Evolutionary conservation across 1,140 invertebrate genomes (phyloP).

Genomic region (Aphidius ervi): DNA sequence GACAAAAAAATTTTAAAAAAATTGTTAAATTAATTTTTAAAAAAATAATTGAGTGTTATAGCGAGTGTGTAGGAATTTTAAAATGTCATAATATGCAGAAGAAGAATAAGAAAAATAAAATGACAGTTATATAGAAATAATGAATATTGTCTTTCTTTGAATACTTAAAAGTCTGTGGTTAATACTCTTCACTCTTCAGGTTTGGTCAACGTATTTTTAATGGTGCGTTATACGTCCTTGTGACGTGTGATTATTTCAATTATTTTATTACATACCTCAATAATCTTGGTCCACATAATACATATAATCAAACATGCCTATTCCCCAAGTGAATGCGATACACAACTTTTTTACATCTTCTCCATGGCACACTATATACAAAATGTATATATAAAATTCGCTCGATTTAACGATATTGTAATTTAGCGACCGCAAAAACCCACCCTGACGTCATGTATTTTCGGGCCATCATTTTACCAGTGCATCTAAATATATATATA

Average conservation of each 20-base stretch:
- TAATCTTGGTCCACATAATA: conserved; percentile 42
- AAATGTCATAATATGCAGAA: too few species aligned
- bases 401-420: conserved; percentile 43
- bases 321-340: conserved; percentile 26
- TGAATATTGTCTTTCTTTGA: conserved; percentile 18
- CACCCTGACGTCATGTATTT: conserved; percentile 30
- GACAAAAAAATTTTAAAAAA: too few species aligned
- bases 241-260: conserved; percentile 45
- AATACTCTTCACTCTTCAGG: not conserved
- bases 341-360: conserved; percentile 9
- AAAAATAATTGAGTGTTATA: too few species aligned
- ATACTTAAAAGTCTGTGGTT: conserved; percentile 1
- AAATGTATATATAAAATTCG: conserved; percentile 23
- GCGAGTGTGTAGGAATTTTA: too few species aligned
- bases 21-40: too few species aligned
- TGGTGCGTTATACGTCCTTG: conserved; percentile 30
- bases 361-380: conserved; percentile 20
- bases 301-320: conserved; percentile 43
- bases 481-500: conserved; percentile 8
- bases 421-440: conserved; percentile 40
- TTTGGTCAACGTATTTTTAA: conserved; percentile 26
- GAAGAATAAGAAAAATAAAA: too few species aligned
- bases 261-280: conserved; percentile 46
- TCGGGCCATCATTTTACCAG: conserved; percentile 22
- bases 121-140: not conserved